Base-by-base conservation (phyloP, 2,797 vertebrate genomes). In the Phrynocephalus guinanensis region DNA sequence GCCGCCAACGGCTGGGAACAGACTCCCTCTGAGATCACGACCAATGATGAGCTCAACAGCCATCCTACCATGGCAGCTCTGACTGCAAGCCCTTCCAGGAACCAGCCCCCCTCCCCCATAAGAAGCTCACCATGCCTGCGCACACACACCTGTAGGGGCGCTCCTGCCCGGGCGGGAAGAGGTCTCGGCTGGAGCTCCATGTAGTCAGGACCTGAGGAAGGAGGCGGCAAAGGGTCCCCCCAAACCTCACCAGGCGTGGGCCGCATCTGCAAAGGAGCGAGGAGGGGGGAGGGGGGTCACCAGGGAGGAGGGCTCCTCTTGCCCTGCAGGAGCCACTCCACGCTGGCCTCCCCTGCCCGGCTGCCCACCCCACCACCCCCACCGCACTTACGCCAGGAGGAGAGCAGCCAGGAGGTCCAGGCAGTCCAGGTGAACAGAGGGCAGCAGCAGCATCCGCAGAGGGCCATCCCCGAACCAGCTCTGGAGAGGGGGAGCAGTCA, bases 141-240 rank as follows among this genome's bases (percentile, higher is more conserved):
- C 77, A 26, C 26, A 68, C 1, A 1, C 9, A 75, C 98, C 98
- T 98, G 96, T 97, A 98, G 6, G 98, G 97, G 92, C 97, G 97
- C 92, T 98, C 98, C 87, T 98, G 98, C 28, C 98, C 98, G 2
- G 97, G 93, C 0, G 91, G 86, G 13, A 97, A 75, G 13, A 87
- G 67, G 1, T 94, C 92, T 85, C 92, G 87, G 20, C 92, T 84
- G 15, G 89, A 93, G 1, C 93, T 96, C 98, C 98, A 98, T 52
- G 96, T 94, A 48, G 94, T 97, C 60, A 98, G 95, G 10, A 98
- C 97, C 79, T 98, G 98, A 66, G 98, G 97, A 87, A 98, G 97
- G 60, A 98, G 96, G 85, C 97, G 96, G 92, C 97, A 97, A 20
- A 99, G 94, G 24, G 97, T 94, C 4, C 95, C 93, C 66, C 97